Percentiles rank a stretch among this genome's conserved stretches.
Evolutionary conservation across 2,113 vertebrate species (phyloP).

Genomic region (human): DNA sequence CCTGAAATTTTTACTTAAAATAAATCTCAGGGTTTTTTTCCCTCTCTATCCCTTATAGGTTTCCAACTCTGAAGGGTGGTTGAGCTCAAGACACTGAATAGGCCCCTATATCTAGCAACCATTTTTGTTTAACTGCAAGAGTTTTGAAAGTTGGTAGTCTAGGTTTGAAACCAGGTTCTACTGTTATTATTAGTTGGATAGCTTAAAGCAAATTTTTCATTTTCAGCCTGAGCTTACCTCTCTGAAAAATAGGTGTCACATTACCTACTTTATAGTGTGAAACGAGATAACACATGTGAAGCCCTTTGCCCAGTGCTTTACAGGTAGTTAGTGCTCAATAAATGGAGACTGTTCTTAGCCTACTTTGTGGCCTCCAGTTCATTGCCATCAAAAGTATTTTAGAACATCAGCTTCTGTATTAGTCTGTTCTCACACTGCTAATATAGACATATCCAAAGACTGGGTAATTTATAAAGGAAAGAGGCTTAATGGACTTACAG

Average conservation of each 20-base stretch:
- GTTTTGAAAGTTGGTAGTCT: background rate
- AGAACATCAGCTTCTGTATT: too few relatives aligned
- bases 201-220: background rate
- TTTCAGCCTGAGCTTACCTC: background rate
- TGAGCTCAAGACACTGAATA: background rate
- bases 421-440: too few relatives aligned
- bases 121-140: background rate
- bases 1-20: conserved; percentile 5
- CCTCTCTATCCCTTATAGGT: background rate
- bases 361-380: background rate
- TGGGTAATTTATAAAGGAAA: too few relatives aligned
- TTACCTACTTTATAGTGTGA: background rate
- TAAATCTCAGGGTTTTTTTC: background rate
- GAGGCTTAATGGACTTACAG: too few relatives aligned
- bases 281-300: background rate
- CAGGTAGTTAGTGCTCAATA: background rate
- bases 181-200: background rate
- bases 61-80: background rate
- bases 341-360: background rate
- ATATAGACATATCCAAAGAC: too few relatives aligned
- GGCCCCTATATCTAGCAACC: background rate
- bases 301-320: background rate
- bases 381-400: background rate
- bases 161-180: background rate
- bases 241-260: background rate